Conservation (phyloP, 2,888 invertebrate genomes). For the Thumatha senex region DNA sequence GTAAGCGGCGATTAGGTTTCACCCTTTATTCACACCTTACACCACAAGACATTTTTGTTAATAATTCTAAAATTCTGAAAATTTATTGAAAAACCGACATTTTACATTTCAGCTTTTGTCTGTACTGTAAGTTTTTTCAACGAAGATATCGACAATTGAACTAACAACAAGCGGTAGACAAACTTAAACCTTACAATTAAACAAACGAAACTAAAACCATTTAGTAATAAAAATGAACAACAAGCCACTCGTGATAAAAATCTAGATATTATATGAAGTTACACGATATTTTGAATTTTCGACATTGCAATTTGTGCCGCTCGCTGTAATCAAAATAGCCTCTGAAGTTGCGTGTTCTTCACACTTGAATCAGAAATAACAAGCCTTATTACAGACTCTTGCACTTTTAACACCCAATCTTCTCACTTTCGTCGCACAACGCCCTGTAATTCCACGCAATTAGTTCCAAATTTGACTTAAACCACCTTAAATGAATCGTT, state of each 20-base stretch:
- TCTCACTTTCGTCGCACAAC: constrained; percentile 58
- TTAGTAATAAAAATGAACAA: background rate
- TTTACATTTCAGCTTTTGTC: too few species aligned
- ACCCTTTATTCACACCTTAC: too few species aligned
- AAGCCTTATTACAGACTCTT: constrained; percentile 35
- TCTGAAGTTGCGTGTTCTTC: constrained; percentile 39
- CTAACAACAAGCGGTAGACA: too few species aligned
- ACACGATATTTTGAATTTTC: constrained; percentile 1
- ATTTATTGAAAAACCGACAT: too few species aligned
- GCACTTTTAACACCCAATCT: constrained; percentile 72
- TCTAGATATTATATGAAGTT: background rate
- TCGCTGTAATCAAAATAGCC: constrained; percentile 28
- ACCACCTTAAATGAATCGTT: constrained; percentile 34
- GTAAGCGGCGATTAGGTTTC: too few species aligned
- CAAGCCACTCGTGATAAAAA: background rate
- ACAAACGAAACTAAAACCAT: background rate
- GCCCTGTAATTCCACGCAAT: constrained; percentile 67
- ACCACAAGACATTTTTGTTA: too few species aligned
- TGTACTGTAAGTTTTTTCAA: too few species aligned
- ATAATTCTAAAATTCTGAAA: too few species aligned
- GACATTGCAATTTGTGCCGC: constrained; percentile 7
- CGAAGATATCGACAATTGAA: too few species aligned
- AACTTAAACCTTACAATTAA: background rate
- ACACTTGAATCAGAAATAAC: constrained; percentile 31
- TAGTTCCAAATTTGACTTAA: constrained; percentile 47